Percentiles rank a stretch among this genome's conserved stretches.
phyloP scores from a whole-genome alignment of 2,888 invertebrate species.

The Dysmachus trigonus region DNA sequence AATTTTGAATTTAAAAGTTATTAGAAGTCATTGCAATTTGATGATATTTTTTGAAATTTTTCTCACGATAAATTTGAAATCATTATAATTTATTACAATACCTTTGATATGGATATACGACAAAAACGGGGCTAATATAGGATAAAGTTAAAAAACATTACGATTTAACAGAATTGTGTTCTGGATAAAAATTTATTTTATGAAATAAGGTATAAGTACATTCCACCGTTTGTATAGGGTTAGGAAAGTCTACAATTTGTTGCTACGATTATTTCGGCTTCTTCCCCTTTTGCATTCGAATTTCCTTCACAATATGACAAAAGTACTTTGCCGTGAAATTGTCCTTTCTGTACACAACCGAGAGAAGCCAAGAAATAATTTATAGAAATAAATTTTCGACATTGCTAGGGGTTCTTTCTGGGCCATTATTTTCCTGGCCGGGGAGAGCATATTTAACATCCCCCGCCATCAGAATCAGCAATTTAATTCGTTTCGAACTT shows the following conservation, averaged over 20 bases:
- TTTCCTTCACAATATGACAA: background rate
- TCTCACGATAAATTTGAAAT: no score
- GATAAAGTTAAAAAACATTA: no score
- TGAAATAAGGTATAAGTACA: background rate
- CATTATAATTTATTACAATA: no score
- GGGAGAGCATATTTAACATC: background rate
- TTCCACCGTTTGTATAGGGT: background rate
- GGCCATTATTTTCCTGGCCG: background rate
- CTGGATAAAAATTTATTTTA: background rate
- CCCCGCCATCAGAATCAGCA: background rate
- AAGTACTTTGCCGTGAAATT: background rate
- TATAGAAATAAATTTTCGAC: background rate
- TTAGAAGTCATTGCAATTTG: no score
- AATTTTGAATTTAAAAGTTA: no score
- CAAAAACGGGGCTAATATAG: no score
- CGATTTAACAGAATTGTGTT: no score
- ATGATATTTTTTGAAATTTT: no score
- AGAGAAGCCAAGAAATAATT: background rate
- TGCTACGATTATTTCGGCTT: background rate
- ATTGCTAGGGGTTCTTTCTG: background rate
- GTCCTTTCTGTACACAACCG: background rate
- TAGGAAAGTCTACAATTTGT: background rate
- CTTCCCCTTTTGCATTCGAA: background rate
- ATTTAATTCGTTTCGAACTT: slow-evolving; percentile 7
- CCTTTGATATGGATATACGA: no score